Evolutionary conservation across 2,113 vertebrate genomes (phyloP), one percentile per base, ranked within the genome.

Genomic region (Lathamus discolor): DNA sequence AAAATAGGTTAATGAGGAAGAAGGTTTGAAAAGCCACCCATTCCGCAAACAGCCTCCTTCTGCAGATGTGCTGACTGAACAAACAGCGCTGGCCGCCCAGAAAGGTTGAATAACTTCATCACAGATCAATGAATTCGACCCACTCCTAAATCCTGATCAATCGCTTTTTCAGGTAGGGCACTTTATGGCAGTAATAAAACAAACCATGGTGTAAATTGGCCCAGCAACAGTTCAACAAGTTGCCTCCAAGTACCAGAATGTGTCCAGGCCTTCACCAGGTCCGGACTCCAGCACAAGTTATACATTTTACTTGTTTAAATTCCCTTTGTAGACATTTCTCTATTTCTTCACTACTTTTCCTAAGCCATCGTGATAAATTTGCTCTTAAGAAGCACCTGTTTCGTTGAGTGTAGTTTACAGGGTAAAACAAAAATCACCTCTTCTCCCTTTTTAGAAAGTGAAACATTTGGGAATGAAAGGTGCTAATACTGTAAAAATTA

Each of bases 71-170:
- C 49, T 83, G 88, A 86, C 44, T 0, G 3, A 82, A 61, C 27
- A 70, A 86, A 27, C 73, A 81, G 25, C 3, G 1, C 43, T 88
- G 66, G 16, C 64, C 52, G 39, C 5, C 79, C 57, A 75, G 69
- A 89, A 95, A 64, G 46, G 75, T 12, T 91, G 86, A 91, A 84
- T 92, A 89, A 68, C 33, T 76, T 31, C 51, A 17, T 48, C 68
- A 87, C 88, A 61, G 70, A 78, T 88, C 27, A 51, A 86, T 72
- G 25, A 69, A 75, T 91, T 87, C 0, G 1, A 84, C 20, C 10
- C 24, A 22, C 66, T 79, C 69, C 61, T 95, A 94, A 86, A 84
- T 81, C 44, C 73, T 64, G 73, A 83, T 73, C 8, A 16, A 83
- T 69, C 8, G 13, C 61, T 29, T 13, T 15, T 44, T 72, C 25